A percentile compares a stretch with the other conserved stretches of the same genome.
These are phyloP conservation scores for Tetragonula clypearis DNA, from an alignment of 1,140 invertebrate genomes.

Conservation along the genomic window DNA sequence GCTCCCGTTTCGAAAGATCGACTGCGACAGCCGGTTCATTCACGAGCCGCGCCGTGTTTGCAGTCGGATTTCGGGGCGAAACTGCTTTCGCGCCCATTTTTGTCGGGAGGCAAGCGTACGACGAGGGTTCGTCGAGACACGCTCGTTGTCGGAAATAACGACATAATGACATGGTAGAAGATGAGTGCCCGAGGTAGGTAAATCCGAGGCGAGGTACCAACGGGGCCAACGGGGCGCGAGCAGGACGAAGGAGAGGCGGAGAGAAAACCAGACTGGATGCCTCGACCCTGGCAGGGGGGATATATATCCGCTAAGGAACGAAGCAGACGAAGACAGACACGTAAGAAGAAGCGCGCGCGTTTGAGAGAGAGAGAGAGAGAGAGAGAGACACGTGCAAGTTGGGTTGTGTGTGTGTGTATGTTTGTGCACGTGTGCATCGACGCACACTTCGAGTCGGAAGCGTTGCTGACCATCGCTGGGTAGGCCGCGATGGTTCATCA, in stretches of 20 bases:
- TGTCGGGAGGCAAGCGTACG: conserved; percentile 50
- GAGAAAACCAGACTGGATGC: conserved; percentile 42
- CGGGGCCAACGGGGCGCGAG: conserved; percentile 25
- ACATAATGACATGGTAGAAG: conserved; percentile 81
- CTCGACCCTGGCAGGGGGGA: not conserved
- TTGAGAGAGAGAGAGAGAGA: not conserved
- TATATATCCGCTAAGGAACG: conserved; percentile 9
- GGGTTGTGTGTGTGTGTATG: not conserved
- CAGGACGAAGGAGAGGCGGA: conserved; percentile 26
- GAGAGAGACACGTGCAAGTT: not conserved
- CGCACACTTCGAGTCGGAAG: conserved; percentile 51
- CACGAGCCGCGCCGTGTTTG: conserved; percentile 52
- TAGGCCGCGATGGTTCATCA: conserved; percentile 61
- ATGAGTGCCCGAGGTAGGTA: conserved; percentile 77
- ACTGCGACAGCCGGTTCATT: conserved; percentile 48
- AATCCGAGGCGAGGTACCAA: conserved; percentile 65
- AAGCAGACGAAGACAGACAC: conserved; percentile 3
- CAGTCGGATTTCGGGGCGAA: conserved; percentile 62
- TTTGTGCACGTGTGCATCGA: not conserved
- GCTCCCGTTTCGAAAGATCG: conserved; percentile 27
- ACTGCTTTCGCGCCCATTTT: conserved; percentile 61
- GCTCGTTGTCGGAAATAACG: conserved; percentile 81
- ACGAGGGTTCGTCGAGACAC: conserved; percentile 73
- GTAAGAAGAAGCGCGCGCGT: not conserved
- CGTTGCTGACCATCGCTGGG: conserved; percentile 61